phyloP scores from a whole-genome alignment of 2,797 vertebrate genomes.

The Fistularia commersonii region DNA sequence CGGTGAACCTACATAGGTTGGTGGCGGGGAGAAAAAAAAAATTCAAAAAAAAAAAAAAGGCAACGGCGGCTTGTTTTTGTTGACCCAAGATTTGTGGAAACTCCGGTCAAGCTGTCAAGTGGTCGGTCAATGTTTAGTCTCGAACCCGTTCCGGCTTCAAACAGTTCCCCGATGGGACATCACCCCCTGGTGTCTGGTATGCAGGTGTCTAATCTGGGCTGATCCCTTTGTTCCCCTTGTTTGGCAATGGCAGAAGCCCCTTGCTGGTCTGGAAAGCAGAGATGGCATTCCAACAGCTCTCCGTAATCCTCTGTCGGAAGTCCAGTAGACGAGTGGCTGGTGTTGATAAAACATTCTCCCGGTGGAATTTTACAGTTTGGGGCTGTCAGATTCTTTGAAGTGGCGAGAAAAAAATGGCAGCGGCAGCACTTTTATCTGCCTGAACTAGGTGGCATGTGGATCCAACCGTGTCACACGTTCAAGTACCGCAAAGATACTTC shows the following conservation, averaged over 20 bases:
- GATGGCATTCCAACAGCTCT: constrained; percentile 74
- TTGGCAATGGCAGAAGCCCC: constrained; percentile 66
- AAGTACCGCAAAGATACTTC: no score
- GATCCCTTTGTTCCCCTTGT: constrained; percentile 75
- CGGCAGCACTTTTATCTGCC: constrained; percentile 15
- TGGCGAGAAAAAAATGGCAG: constrained; percentile 17
- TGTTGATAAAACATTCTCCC: constrained; percentile 74
- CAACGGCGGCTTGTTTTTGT: constrained; percentile 13
- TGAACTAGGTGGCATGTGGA: no score
- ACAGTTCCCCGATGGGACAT: constrained; percentile 54
- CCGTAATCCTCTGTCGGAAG: constrained; percentile 76
- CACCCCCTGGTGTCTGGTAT: constrained; percentile 77
- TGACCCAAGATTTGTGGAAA: constrained; percentile 43
- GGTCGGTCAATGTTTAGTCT: constrained; percentile 19
- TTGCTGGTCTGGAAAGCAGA: constrained; percentile 62
- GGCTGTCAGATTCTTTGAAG: constrained; percentile 49
- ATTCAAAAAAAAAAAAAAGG: no score
- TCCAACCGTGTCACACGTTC: no score
- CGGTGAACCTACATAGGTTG: constrained; percentile 38
- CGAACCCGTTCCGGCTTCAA: constrained; percentile 17
- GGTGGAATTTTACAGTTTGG: constrained; percentile 68
- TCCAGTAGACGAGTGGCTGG: constrained; percentile 71
- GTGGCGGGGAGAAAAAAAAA: constrained; percentile 1
- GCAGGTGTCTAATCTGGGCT: constrained; percentile 74
- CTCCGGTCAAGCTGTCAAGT: constrained; percentile 35